These are phyloP conservation scores for Mesitornis unicolor DNA, from an alignment of 2,113 vertebrate genomes.

Conservation along the genomic window DNA sequence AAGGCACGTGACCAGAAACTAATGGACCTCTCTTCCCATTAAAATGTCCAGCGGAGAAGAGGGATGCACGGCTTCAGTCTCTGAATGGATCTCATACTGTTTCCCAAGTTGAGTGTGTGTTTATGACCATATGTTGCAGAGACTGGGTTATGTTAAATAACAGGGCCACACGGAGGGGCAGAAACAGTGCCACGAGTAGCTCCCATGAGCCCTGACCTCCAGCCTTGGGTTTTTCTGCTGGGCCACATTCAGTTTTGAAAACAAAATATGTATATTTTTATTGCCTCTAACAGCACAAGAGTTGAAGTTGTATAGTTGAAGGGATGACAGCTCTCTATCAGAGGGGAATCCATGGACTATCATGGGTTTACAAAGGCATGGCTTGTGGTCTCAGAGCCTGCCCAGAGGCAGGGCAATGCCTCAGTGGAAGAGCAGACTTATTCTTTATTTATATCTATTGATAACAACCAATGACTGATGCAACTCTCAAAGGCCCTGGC, in stretches of 20 bases:
- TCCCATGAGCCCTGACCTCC: neutral
- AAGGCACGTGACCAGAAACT: neutral
- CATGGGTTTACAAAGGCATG: neutral
- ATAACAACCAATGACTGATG: neutral
- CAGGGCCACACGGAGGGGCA: neutral
- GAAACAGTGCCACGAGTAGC: neutral
- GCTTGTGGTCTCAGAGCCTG: neutral
- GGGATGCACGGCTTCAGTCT: neutral
- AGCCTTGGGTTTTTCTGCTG: neutral
- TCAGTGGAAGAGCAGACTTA: neutral
- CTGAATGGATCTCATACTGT: rapidly evolving
- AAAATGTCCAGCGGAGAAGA: neutral
- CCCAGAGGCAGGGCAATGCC: neutral
- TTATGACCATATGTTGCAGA: neutral
- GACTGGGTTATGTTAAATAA: neutral
- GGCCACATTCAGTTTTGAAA: neutral
- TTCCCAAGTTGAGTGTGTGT: neutral
- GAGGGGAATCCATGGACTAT: neutral
- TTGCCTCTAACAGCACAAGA: neutral
- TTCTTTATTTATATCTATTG: neutral
- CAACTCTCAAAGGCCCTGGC: neutral
- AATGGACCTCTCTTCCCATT: neutral
- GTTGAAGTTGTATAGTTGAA: neutral
- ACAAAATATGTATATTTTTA: neutral
- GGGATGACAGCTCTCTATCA: neutral